Evolutionary conservation across 2,888 invertebrate genomes (phyloP).

Genomic region (Tholera decimalis): DNA sequence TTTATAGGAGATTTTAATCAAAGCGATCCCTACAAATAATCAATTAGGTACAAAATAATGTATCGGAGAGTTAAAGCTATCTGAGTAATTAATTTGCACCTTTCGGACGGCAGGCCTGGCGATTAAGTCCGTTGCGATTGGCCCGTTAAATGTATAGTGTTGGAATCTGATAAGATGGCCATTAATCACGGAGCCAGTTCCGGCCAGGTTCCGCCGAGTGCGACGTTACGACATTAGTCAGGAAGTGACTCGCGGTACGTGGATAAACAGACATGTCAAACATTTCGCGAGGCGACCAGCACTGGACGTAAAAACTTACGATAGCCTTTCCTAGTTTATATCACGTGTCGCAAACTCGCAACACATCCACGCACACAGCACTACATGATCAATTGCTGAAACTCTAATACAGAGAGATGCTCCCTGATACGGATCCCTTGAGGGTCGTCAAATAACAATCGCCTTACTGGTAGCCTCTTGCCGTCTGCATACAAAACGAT

Average conservation of each 20-base stretch:
- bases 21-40: slow-evolving; percentile 75
- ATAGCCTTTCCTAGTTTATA: slow-evolving; percentile 27
- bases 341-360: slow-evolving; percentile 25
- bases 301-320: slow-evolving; percentile 23
- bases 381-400: slow-evolving; percentile 66
- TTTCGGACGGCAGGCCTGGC: slow-evolving; percentile 75
- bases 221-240: slow-evolving; percentile 76
- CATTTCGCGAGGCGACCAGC: slow-evolving; percentile 40
- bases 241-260: slow-evolving; percentile 64
- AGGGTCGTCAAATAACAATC: slow-evolving; percentile 70
- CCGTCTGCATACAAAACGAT: slow-evolving; percentile 87
- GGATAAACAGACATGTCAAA: slow-evolving; percentile 60
- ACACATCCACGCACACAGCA: slow-evolving; percentile 13
- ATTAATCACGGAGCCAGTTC: slow-evolving; percentile 82
- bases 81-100: slow-evolving; percentile 86
- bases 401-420: slow-evolving; percentile 35
- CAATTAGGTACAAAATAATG: slow-evolving; percentile 79
- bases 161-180: slow-evolving; percentile 85
- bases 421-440: slow-evolving; percentile 42
- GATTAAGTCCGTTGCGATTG: slow-evolving; percentile 78
- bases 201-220: slow-evolving; percentile 67
- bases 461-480: slow-evolving; percentile 71
- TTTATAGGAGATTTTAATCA: slow-evolving; percentile 71
- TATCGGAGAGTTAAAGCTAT: slow-evolving; percentile 78
- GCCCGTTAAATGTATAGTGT: slow-evolving; percentile 79